Evolutionary conservation across 2,797 vertebrate genomes (phyloP).

Genomic region (Rhinogobio ventralis): DNA sequence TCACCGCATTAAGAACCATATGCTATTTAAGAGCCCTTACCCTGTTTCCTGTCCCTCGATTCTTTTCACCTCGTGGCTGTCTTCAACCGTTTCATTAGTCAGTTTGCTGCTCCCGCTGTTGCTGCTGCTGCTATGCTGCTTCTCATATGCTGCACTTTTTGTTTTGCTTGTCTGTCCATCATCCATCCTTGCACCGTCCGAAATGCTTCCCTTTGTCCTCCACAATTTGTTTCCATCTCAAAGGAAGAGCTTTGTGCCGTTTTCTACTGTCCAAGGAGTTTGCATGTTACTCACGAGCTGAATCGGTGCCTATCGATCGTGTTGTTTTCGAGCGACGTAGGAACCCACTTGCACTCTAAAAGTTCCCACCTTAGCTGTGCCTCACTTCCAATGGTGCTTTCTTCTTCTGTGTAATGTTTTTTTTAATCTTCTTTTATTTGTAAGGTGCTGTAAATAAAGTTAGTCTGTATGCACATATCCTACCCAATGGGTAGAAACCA

Average conservation of each 20-base stretch:
- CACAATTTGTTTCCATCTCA: constrained; percentile 70
- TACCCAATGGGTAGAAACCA: constrained; percentile 98
- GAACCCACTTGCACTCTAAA: constrained; percentile 83
- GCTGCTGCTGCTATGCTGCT: constrained; percentile 73
- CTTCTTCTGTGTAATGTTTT: constrained; percentile 85
- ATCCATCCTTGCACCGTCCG: constrained; percentile 48
- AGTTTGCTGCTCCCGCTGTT: constrained; percentile 77
- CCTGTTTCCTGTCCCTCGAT: constrained; percentile 16
- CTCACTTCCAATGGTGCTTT: constrained; percentile 97
- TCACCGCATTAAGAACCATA: background rate
- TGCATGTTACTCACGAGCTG: constrained; percentile 84
- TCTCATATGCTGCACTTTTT: constrained; percentile 59
- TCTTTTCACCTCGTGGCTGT: constrained; percentile 26
- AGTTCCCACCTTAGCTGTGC: constrained; percentile 89
- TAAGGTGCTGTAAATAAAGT: constrained; percentile 97
- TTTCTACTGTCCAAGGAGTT: constrained; percentile 79
- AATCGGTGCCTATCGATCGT: constrained; percentile 86
- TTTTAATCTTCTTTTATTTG: constrained; percentile 83
- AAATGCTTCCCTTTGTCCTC: constrained; percentile 59
- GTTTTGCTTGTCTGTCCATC: constrained; percentile 25
- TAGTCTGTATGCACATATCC: constrained; percentile 98
- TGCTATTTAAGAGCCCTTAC: background rate
- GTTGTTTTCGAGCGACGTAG: constrained; percentile 79
- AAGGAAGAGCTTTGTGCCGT: constrained; percentile 74
- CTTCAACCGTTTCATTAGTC: constrained; percentile 57